Evolutionary conservation across 2,113 vertebrate species (phyloP), one percentile per base, ranked within the genome.

Genomic region (Recurvirostra avosetta): DNA sequence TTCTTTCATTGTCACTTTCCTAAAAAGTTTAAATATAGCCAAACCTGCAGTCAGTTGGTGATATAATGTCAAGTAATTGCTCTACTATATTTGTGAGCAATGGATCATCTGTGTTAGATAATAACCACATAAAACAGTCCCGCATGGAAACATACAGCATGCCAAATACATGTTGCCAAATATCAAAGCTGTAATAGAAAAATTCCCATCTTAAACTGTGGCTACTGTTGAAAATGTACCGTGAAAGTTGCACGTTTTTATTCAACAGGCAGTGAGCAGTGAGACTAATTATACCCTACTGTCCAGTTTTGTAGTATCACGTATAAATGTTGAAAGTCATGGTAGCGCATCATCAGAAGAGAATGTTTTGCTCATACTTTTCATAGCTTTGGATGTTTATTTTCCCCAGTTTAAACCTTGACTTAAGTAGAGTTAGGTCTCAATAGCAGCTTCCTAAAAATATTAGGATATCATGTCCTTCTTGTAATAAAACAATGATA

Each of bases 51-150:
- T 84, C 66, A 81, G 47, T 85, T 93, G 3, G 32, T 83, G 77
- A 84, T 91, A 58, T 18, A 92, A 83, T 59, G 9, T 82, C 70
- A 93, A 91, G 63, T 93, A 95, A 92, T 91, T 93, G 65, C 68
- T 92, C 43, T 75, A 8, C 79, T 96, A 9, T 86, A 30, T 95
- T 90, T 88, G 15, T 81, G 43, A 93, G 20, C 36, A 75, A 86
- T 89, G 88, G 90, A 90, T 93, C 67, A 62, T 68, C 65, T 87
- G 77, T 86, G 73, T 81, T 88, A 81, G 62, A 50, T 96, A 79
- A 77, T 96, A 90, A 73, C 47, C 55, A 83, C 77, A 59, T 95
- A 63, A 95, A 96, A 74, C 12, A 36, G 38, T 90, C 71, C n/a
- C 83, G 38, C 82, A 26, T 88, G 62, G 79, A 90, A 97, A 84